Conservation (phyloP, 2,888 invertebrate species). For the Chaetogeoica ovagalla region DNA sequence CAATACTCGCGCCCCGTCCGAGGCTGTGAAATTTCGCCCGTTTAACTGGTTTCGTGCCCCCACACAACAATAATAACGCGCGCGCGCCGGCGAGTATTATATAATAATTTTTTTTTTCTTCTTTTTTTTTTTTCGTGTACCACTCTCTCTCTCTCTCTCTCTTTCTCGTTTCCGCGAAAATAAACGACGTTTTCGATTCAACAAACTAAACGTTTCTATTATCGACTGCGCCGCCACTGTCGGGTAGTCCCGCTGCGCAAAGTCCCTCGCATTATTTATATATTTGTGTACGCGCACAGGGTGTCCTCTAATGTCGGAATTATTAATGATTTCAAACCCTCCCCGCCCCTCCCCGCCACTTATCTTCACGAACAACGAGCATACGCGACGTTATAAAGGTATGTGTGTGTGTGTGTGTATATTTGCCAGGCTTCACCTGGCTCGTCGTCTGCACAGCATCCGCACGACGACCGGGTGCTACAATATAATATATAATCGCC, state of each 20-base stretch:
- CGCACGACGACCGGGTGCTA: no score
- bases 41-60: slow-evolving; percentile 49
- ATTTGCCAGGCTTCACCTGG: no score
- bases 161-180: slow-evolving; percentile 36
- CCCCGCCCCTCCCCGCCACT: neutral
- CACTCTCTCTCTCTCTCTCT: neutral
- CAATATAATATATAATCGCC: no score
- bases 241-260: slow-evolving; percentile 42
- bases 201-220: slow-evolving; percentile 53
- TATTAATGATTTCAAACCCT: slow-evolving; percentile 32
- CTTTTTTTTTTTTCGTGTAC: neutral
- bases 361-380: slow-evolving; percentile 6
- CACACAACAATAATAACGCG: slow-evolving; percentile 29
- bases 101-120: slow-evolving; percentile 11
- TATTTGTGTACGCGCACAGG: neutral
- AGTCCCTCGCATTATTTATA: neutral
- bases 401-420: no score
- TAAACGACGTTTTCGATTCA: slow-evolving; percentile 51
- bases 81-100: neutral
- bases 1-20: neutral
- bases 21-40: slow-evolving; percentile 41
- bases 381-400: neutral
- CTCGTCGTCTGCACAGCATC: no score
- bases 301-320: slow-evolving; percentile 51
- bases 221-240: slow-evolving; percentile 38